phyloP scores from a whole-genome alignment of 2,113 vertebrate genomes.

The Progne subis region DNA sequence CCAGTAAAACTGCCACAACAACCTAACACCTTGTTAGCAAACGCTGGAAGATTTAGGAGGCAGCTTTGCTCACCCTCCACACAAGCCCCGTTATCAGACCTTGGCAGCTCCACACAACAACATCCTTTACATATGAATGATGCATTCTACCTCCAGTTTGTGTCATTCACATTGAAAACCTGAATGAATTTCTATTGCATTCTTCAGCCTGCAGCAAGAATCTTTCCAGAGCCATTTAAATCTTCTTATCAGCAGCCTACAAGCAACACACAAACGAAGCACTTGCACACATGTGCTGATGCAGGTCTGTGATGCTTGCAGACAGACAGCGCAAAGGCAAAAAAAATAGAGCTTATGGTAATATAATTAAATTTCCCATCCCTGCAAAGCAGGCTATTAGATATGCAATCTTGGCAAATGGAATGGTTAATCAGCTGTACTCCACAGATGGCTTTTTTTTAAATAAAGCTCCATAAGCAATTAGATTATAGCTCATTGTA shows the following conservation, averaged over 20 bases:
- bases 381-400: constrained; percentile 32
- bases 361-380: constrained; percentile 58
- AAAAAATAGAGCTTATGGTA: constrained; percentile 47
- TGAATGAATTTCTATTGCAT: constrained; percentile 67
- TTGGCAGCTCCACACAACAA: constrained; percentile 66
- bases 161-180: constrained; percentile 48
- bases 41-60: constrained; percentile 34
- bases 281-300: constrained; percentile 7
- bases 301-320: not conserved
- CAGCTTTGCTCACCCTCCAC: not conserved
- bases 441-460: constrained; percentile 44
- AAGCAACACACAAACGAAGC: constrained; percentile 50
- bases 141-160: constrained; percentile 34
- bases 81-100: constrained; percentile 57
- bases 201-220: constrained; percentile 64
- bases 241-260: constrained; percentile 72
- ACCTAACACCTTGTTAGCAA: constrained; percentile 37
- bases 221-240: constrained; percentile 70
- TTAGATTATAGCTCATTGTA: constrained; percentile 55
- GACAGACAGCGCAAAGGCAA: not conserved
- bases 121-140: constrained; percentile 70
- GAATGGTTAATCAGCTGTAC: constrained; percentile 40
- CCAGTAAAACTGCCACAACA: constrained; percentile 9
- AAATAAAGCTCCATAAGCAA: constrained; percentile 56
- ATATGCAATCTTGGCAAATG: constrained; percentile 56